Conservation (phyloP, 2,888 invertebrate species). For the Rapana venosa region DNA sequence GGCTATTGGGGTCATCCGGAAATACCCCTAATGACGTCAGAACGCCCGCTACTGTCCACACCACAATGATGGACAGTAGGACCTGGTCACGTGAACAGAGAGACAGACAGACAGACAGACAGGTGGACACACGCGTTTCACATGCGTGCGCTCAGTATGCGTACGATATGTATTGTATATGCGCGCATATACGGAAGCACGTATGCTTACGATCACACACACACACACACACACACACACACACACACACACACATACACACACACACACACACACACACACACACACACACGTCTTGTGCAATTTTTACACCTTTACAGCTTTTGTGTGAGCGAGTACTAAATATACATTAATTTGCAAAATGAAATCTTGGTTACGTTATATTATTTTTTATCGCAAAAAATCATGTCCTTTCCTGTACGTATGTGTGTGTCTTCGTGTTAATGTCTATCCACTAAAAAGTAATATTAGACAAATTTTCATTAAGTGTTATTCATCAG, state of each 20-base stretch:
- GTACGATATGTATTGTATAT: background rate
- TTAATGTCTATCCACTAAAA: no score
- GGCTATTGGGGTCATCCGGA: conserved; percentile 72
- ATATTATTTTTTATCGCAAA: no score
- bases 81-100: background rate
- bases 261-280: background rate
- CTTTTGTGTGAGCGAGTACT: no score
- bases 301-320: no score
- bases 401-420: no score
- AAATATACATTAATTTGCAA: no score
- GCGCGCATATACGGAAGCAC: background rate
- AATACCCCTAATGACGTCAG: conserved; percentile 84
- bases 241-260: background rate
- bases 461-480: no score
- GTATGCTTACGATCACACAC: background rate
- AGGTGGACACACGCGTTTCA: background rate
- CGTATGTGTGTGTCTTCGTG: no score
- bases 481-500: no score
- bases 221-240: background rate
- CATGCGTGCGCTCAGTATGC: background rate
- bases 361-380: no score
- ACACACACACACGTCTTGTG: background rate
- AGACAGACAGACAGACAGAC: background rate
- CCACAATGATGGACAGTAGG: background rate
- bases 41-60: conserved; percentile 83